phyloP scores from a whole-genome alignment of 2,888 invertebrate species.

The Latrodectus hesperus region DNA sequence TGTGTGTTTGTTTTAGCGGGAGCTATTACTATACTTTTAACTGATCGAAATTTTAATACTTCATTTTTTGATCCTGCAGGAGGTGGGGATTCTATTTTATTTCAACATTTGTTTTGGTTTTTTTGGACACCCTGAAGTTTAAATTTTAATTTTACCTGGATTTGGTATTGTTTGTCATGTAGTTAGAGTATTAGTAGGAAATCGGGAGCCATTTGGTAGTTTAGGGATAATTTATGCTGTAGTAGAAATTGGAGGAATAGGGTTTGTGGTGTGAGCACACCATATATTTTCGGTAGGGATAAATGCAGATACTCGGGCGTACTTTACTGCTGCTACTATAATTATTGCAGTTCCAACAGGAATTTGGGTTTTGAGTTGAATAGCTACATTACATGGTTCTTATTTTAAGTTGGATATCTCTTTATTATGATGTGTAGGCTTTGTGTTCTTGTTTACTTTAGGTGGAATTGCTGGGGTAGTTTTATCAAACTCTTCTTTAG shows the following conservation, averaged over 20 bases:
- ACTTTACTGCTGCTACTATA: no score
- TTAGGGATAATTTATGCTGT: constrained; percentile 90
- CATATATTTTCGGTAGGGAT: constrained; percentile 90
- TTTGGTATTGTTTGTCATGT: constrained; percentile 88
- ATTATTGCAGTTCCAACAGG: constrained; percentile 90
- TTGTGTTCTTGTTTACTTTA: constrained; percentile 85
- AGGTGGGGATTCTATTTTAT: constrained; percentile 87
- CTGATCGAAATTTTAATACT: constrained; percentile 87
- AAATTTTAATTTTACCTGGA: constrained; percentile 88
- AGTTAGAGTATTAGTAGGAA: no score
- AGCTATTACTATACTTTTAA: constrained; percentile 86
- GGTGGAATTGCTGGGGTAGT: constrained; percentile 82
- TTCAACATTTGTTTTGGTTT: constrained; percentile 90
- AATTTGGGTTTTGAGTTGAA: constrained; percentile 88
- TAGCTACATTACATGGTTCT: constrained; percentile 83
- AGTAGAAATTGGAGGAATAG: constrained; percentile 86
- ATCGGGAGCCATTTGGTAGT: no score
- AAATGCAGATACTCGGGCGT: constrained; percentile 88
- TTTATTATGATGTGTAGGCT: constrained; percentile 83
- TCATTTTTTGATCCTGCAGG: constrained; percentile 86
- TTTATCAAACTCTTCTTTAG: no score
- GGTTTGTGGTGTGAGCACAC: constrained; percentile 89
- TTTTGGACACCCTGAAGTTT: constrained; percentile 91
- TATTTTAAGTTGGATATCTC: no score
- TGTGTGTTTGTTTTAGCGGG: no score